A percentile compares a stretch with the other conserved stretches of the same genome.
Conservation (phyloP, 2,888 invertebrate genomes). For the Pinctada fucata region DNA sequence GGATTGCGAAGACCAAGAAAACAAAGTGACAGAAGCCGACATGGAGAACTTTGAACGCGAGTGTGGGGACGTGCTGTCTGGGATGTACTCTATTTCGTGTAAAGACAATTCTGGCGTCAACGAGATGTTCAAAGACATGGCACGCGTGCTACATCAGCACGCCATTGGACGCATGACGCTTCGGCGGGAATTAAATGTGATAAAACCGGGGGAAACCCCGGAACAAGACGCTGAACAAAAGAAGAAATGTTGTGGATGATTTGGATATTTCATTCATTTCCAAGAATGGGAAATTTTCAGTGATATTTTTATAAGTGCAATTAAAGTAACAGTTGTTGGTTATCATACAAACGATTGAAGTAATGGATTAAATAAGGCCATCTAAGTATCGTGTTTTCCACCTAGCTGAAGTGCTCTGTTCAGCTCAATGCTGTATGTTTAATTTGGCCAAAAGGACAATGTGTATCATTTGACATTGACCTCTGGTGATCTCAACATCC, state of each 20-base stretch:
- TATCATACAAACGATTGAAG: no score
- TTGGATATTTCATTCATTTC: no score
- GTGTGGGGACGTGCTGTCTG: conserved; percentile 92
- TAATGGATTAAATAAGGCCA: no score
- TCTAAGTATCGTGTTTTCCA: no score
- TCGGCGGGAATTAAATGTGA: conserved; percentile 58
- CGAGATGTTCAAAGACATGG: conserved; percentile 93
- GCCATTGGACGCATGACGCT: conserved; percentile 64
- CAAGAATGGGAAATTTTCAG: no score
- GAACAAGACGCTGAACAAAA: conserved; percentile 52
- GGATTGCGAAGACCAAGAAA: conserved; percentile 85
- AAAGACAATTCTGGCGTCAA: conserved; percentile 91
- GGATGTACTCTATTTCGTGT: conserved; percentile 93
- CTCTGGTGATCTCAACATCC: no score
- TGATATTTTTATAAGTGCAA: neutral
- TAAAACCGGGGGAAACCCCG: conserved; percentile 62
- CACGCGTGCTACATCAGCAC: conserved; percentile 75
- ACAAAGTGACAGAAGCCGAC: conserved; percentile 87
- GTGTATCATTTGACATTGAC: no score
- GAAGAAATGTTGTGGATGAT: conserved; percentile 59
- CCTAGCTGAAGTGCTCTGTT: no score
- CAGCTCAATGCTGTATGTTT: no score
- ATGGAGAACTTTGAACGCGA: conserved; percentile 91
- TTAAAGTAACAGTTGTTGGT: neutral
- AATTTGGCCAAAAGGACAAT: no score